A percentile compares a stretch with the other conserved stretches of the same genome.
Evolutionary conservation across 2,888 invertebrate genomes (phyloP).

Genomic region (Dione juno): DNA sequence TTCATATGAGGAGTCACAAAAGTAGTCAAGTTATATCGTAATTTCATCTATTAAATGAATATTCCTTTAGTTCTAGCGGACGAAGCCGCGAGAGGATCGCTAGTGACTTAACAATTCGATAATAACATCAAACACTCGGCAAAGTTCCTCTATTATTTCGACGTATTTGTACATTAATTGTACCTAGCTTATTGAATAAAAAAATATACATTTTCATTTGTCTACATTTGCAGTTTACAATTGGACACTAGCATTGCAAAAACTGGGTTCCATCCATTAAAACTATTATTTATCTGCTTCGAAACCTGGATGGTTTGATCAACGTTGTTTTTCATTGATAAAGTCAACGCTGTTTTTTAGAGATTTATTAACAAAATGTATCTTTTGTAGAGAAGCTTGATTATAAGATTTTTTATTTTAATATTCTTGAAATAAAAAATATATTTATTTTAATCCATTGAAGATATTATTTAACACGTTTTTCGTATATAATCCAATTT

Average conservation of each 20-base stretch:
- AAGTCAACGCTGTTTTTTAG: not conserved
- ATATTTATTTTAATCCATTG: too few relatives aligned
- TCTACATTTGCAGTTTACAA: conserved; percentile 16
- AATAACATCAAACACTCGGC: not conserved
- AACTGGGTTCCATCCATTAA: conserved; percentile 10
- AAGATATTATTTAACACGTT: too few relatives aligned
- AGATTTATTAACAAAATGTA: not conserved
- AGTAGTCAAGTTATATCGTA: too few relatives aligned
- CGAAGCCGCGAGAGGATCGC: too few relatives aligned
- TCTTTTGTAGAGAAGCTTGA: not conserved
- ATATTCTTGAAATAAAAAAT: too few relatives aligned
- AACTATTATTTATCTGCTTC: conserved; percentile 21
- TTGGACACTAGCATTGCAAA: conserved; percentile 5
- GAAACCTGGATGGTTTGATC: conserved; percentile 1
- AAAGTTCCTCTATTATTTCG: not conserved
- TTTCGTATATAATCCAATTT: too few relatives aligned
- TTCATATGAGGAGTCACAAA: too few relatives aligned
- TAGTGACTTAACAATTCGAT: not conserved
- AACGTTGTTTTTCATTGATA: conserved; percentile 1
- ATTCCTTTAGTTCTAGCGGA: too few relatives aligned
- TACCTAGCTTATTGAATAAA: not conserved
- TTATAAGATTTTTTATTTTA: too few relatives aligned
- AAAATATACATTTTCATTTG: not conserved
- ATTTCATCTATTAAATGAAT: too few relatives aligned
- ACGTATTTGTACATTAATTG: not conserved